Base-by-base conservation (phyloP, 2,888 invertebrate species). In the Pantelozetes paolii region DNA sequence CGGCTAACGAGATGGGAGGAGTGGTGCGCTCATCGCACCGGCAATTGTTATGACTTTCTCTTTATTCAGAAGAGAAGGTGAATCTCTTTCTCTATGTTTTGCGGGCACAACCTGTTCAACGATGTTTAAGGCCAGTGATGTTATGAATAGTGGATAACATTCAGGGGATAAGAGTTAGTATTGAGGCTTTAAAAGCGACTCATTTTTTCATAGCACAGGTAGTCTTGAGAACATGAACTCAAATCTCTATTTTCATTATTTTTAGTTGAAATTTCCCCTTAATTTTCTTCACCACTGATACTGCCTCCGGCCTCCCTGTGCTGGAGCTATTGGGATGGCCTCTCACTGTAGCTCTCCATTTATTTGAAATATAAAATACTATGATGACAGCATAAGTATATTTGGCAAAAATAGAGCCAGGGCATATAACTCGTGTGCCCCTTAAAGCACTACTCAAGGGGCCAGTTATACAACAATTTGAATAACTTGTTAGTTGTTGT, bases 401-500 rank as follows among this genome's bases (percentile, higher is more conserved):
- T 45, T 45, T 13, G 13, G 40, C 13, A 40, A 40, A 9, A 40
- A 9, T 40, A 13, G 5, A 13, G 13, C 2, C n/a, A 45, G 45
- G 40, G 8, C 13, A 9, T 40, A 40, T 40, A 40, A 40, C 40
- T 40, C 40, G 40, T 13, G 13, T 40, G n/a, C n/a, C n/a, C n/a
- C n/a, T n/a, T n/a, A n/a, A n/a, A n/a, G n/a, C n/a, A n/a, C n/a
- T n/a, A n/a, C n/a, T n/a, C n/a, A n/a, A n/a, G n/a, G 45, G 9
- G 45, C 45, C 45, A 45, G 45, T 45, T 45, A 45, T 45, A 45
- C 45, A 45, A 45, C 45, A 45, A 45, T 45, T 45, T 45, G n/a
- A 45, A 45, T 45, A 45, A 45, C 45, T 45, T 45, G 45, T 45
- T 45, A 36, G 5, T 36, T 36, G 36, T 36, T 36, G 5, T 45